phyloP scores from a whole-genome alignment of 2,113 vertebrate species.

The Amphiprion percula region DNA sequence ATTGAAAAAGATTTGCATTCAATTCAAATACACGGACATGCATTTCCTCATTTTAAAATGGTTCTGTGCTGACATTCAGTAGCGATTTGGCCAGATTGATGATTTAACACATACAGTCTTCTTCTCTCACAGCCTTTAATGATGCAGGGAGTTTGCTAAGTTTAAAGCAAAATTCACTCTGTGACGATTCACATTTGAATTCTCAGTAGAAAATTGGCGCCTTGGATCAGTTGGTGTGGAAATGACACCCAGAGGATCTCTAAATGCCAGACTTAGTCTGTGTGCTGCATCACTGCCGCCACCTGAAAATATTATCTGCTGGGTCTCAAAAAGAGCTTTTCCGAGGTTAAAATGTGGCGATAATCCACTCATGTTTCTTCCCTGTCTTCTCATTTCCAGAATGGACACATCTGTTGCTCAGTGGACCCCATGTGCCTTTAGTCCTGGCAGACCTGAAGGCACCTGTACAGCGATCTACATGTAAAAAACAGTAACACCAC shows the following conservation, averaged over 20 bases:
- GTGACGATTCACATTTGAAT: conserved; percentile 43
- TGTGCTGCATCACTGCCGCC: conserved; percentile 1
- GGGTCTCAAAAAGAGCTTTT: conserved; percentile 36
- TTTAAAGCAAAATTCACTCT: conserved; percentile 20
- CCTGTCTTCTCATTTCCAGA: conserved; percentile 83
- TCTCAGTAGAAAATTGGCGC: conserved; percentile 32
- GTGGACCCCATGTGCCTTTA: conserved; percentile 99
- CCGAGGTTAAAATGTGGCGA: conserved; percentile 32
- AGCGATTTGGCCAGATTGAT: neutral
- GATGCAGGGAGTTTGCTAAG: neutral
- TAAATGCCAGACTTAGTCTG: conserved; percentile 62
- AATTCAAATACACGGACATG: neutral
- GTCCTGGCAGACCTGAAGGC: conserved; percentile 85
- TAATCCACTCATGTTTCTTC: conserved; percentile 42
- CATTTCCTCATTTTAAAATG: neutral
- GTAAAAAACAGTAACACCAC: conserved; percentile 66
- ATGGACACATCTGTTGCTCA: conserved; percentile 98
- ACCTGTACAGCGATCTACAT: conserved; percentile 83
- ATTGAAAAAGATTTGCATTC: conserved; percentile 19
- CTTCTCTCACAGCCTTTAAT: neutral
- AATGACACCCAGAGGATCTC: conserved; percentile 51
- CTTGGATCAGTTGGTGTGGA: conserved; percentile 45
- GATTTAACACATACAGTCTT: neutral
- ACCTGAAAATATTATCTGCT: conserved; percentile 40
- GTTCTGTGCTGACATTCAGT: conserved; percentile 3